Percentiles rank a stretch among this genome's conserved stretches.
phyloP scores from a whole-genome alignment of 37 sponge, comb jelly and placozoan species.

The Chondrilla cf. caribensis region DNA sequence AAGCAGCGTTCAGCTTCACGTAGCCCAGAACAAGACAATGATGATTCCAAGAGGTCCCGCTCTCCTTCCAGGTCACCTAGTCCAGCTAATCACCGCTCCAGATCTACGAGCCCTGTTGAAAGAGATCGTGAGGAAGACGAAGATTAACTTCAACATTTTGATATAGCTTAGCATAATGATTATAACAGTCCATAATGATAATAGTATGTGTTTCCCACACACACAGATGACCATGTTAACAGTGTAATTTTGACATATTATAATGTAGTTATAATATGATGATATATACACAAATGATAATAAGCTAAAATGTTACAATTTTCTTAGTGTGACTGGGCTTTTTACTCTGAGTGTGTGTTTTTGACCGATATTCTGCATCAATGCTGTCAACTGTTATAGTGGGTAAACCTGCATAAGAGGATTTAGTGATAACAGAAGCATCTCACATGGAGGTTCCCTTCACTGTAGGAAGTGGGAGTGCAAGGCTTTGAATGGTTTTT shows the following conservation, averaged over 20 bases:
- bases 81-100: not conserved
- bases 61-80: not conserved
- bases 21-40: not conserved
- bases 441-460: too few relatives aligned
- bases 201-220: too few relatives aligned
- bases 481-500: too few relatives aligned
- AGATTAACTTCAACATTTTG: not conserved
- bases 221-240: too few relatives aligned
- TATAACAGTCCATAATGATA: too few relatives aligned
- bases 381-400: not conserved
- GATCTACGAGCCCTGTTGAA: not conserved
- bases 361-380: not conserved
- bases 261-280: too few relatives aligned
- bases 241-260: too few relatives aligned
- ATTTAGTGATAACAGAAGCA: too few relatives aligned
- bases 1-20: slow-evolving; percentile 12
- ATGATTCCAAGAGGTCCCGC: not conserved
- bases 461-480: too few relatives aligned
- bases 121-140: not conserved
- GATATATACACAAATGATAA: too few relatives aligned
- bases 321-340: not conserved
- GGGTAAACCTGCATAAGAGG: too few relatives aligned
- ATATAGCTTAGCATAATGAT: too few relatives aligned
- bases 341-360: not conserved
- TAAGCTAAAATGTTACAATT: not conserved